A percentile compares a stretch with the other conserved stretches of the same genome.
Evolutionary conservation across 2,113 vertebrate genomes (phyloP).

Genomic region (Corvus hawaiiensis): DNA sequence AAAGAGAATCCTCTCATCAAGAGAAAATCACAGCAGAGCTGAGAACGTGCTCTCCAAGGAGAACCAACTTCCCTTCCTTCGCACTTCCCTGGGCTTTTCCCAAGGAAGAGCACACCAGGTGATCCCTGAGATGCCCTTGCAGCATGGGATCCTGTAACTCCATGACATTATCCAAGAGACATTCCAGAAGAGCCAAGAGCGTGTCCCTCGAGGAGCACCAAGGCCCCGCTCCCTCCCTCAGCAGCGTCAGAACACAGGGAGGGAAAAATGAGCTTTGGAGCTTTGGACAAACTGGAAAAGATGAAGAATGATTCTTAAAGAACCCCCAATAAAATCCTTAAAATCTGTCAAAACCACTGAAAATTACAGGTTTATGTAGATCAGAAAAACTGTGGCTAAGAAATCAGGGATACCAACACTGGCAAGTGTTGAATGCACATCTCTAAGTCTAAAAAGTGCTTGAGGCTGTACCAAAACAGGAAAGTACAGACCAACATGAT

Average conservation of each 20-base stretch:
- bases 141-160: background rate
- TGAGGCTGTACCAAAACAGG: background rate
- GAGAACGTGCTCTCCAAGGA: background rate
- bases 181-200: rapidly evolving
- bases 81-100: too few species aligned
- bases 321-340: background rate
- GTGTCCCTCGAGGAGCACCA: background rate
- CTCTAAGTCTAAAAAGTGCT: background rate
- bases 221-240: background rate
- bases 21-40: background rate
- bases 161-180: background rate
- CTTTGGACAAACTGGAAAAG: background rate
- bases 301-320: background rate
- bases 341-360: background rate
- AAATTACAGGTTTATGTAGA: background rate
- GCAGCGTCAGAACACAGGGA: background rate
- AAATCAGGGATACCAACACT: background rate
- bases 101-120: background rate
- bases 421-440: rapidly evolving
- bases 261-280: background rate
- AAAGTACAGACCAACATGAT: background rate
- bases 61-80: background rate
- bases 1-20: background rate
- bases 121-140: background rate
- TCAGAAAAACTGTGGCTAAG: background rate